Percentiles rank a stretch among this genome's conserved stretches.
These are phyloP conservation scores for Eledona agricola DNA, from an alignment of 2,888 invertebrate genomes.

Conservation along the genomic window DNA sequence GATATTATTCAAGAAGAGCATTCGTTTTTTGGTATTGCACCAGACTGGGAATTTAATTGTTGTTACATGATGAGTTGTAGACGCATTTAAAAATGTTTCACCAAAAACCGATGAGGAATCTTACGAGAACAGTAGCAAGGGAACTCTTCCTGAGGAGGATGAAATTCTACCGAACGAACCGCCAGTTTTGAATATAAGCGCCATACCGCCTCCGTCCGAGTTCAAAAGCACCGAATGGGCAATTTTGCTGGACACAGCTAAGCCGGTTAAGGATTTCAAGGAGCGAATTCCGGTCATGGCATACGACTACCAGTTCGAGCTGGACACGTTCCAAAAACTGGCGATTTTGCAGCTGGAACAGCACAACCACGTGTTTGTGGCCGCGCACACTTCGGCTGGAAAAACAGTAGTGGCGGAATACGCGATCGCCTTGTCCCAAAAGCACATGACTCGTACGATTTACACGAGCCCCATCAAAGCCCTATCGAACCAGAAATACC, in stretches of 20 bases:
- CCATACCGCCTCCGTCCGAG: constrained; percentile 60
- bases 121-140: constrained; percentile 13
- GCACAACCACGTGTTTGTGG: constrained; percentile 95
- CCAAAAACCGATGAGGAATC: constrained; percentile 19
- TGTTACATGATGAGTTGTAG: no score
- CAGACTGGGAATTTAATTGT: not conserved
- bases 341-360: constrained; percentile 94
- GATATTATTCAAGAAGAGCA: constrained; percentile 70
- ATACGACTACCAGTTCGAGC: constrained; percentile 85
- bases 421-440: constrained; percentile 94
- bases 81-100: not conserved
- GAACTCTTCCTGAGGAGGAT: constrained; percentile 48
- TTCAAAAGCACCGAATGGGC: constrained; percentile 82
- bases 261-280: constrained; percentile 82
- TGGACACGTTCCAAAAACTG: constrained; percentile 97
- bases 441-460: constrained; percentile 90
- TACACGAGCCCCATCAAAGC: constrained; percentile 99
- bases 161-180: constrained; percentile 61
- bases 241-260: constrained; percentile 82
- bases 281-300: constrained; percentile 86
- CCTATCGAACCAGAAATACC: constrained; percentile 97
- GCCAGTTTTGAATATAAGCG: constrained; percentile 76
- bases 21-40: constrained; percentile 65
- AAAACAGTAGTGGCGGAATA: constrained; percentile 99
- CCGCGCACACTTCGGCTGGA: constrained; percentile 98